Conservation (phyloP, 2,113 vertebrate species). For the Corythoichthys haematopterus region DNA sequence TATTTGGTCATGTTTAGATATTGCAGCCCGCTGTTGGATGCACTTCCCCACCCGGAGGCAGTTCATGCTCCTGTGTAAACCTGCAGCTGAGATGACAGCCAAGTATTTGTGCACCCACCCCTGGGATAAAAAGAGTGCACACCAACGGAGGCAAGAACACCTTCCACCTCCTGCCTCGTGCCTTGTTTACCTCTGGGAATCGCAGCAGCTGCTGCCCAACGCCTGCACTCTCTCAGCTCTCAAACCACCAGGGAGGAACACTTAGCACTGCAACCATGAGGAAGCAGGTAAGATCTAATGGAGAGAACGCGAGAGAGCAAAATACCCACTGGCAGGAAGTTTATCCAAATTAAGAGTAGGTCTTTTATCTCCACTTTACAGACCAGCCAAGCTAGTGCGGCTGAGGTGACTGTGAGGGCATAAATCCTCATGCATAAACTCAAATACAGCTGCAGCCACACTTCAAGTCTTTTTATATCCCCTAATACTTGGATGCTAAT, state of each 20-base stretch:
- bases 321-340: conserved; percentile 6
- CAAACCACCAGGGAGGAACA: conserved; percentile 44
- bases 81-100: conserved; percentile 57
- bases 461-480: conserved; percentile 6
- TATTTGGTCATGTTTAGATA: neutral
- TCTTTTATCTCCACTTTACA: conserved; percentile 7
- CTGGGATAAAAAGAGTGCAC: conserved; percentile 44
- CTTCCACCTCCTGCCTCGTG: conserved; percentile 58
- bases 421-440: conserved; percentile 3
- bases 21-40: conserved; percentile 5
- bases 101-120: conserved; percentile 57
- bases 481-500: conserved; percentile 7
- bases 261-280: conserved; percentile 51
- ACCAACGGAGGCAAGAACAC: conserved; percentile 47
- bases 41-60: conserved; percentile 12
- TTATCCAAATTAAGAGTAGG: conserved; percentile 18
- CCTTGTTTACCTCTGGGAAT: conserved; percentile 55
- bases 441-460: conserved; percentile 8
- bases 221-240: conserved; percentile 28
- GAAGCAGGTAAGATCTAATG: conserved; percentile 65
- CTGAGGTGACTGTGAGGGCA: conserved; percentile 12
- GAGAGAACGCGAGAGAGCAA: neutral
- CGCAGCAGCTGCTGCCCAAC: conserved; percentile 38
- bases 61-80: conserved; percentile 60
- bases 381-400: conserved; percentile 4